Evolutionary conservation across 2,888 invertebrate genomes (phyloP).

Genomic region (Disparrhopalites patrizii): DNA sequence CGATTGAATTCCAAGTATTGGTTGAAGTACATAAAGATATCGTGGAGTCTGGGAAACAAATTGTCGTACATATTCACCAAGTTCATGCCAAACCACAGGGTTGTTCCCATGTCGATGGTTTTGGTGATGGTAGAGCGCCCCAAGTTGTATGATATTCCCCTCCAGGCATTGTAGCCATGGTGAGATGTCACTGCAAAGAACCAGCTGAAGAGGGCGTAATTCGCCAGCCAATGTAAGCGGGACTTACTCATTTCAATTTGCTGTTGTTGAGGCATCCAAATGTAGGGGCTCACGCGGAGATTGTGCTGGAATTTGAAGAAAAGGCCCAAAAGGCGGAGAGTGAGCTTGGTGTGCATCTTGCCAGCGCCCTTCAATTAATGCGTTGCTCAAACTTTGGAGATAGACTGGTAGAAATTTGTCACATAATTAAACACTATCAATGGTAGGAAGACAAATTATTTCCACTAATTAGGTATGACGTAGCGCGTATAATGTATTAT

Average conservation of each 20-base stretch:
- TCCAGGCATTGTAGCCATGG: not conserved
- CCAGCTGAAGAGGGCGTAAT: not conserved
- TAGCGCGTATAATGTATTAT: too few relatives aligned
- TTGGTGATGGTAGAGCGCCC: not conserved
- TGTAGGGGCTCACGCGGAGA: not conserved
- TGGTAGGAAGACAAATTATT: too few relatives aligned
- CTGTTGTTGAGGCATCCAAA: not conserved
- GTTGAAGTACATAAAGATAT: not conserved
- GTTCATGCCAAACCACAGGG: not conserved
- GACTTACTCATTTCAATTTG: not conserved
- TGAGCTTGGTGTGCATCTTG: not conserved
- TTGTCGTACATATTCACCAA: not conserved
- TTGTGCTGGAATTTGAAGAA: not conserved
- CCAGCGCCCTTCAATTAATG: too few relatives aligned
- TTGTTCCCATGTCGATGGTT: not conserved
- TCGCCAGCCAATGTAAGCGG: not conserved
- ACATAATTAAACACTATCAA: too few relatives aligned
- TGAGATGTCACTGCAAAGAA: not conserved
- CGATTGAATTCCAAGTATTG: not conserved
- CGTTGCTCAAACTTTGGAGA: too few relatives aligned
- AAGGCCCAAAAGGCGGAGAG: not conserved
- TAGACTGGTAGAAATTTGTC: too few relatives aligned
- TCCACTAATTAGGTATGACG: too few relatives aligned
- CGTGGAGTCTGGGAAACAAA: not conserved
- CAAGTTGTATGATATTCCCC: not conserved